Conservation (phyloP, 2,113 vertebrate genomes). For the Etheostoma spectabile region DNA sequence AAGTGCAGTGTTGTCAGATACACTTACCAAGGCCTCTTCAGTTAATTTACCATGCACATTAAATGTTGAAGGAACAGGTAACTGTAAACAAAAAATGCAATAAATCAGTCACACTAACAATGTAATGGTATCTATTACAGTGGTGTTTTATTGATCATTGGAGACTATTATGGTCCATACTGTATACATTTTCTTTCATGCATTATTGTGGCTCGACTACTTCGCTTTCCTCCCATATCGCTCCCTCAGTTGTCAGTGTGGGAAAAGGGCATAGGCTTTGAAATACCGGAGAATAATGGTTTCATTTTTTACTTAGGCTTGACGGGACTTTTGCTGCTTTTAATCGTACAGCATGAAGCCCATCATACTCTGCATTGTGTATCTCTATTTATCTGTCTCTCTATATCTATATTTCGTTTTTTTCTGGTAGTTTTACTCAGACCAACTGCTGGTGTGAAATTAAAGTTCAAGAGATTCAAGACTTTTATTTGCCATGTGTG, state of each 20-base stretch:
- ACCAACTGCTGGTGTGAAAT: constrained; percentile 50
- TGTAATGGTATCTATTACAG: constrained; percentile 64
- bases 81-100: constrained; percentile 65
- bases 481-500: too few relatives aligned
- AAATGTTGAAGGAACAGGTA: constrained; percentile 62
- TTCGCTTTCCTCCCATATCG: constrained; percentile 20
- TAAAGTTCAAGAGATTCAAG: constrained; percentile 34
- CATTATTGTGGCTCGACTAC: constrained; percentile 37
- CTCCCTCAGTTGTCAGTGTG: constrained; percentile 43
- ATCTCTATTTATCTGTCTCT: constrained; percentile 40
- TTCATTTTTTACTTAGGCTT: constrained; percentile 48
- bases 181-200: constrained; percentile 50
- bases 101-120: constrained; percentile 63
- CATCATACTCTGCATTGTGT: constrained; percentile 24
- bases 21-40: constrained; percentile 56
- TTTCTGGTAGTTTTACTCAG: constrained; percentile 35
- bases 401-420: constrained; percentile 29
- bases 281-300: constrained; percentile 56
- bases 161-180: constrained; percentile 42
- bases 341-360: constrained; percentile 37
- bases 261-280: constrained; percentile 46
- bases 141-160: constrained; percentile 59
- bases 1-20: constrained; percentile 47
- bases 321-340: constrained; percentile 44
- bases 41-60: constrained; percentile 63